Conservation (phyloP, 2,797 vertebrate genomes). For the Diglossa cyanea region DNA sequence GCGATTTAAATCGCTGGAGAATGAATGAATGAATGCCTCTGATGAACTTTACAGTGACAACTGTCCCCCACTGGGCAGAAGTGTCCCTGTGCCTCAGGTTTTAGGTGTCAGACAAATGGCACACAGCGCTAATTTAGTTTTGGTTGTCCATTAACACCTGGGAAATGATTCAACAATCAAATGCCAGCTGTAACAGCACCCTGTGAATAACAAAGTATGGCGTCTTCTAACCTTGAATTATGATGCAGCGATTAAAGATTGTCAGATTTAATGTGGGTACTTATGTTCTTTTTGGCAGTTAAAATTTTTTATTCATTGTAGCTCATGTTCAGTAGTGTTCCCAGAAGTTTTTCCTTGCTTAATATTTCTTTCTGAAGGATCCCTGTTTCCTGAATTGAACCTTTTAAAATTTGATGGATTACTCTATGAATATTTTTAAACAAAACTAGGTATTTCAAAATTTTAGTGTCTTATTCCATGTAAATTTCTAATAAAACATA, state of each 20-base stretch:
- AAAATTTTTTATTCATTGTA: neutral
- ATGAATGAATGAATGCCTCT: neutral
- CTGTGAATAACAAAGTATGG: neutral
- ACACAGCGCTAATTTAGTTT: neutral
- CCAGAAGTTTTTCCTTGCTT: neutral
- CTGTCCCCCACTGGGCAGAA: neutral
- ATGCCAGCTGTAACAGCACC: neutral
- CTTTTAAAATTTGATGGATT: neutral
- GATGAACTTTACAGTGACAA: neutral
- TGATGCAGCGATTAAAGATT: neutral
- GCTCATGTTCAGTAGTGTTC: neutral
- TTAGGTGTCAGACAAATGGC: neutral
- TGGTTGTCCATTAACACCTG: neutral
- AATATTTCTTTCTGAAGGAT: neutral
- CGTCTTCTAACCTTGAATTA: neutral
- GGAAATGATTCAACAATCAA: neutral
- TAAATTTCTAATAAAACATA: neutral
- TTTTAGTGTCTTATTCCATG: neutral
- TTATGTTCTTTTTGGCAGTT: neutral
- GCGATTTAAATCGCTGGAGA: neutral
- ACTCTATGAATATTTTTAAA: neutral
- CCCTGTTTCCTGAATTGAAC: neutral
- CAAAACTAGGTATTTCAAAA: neutral
- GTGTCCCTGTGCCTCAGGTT: neutral
- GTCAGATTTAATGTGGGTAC: neutral